phyloP scores from a whole-genome alignment of 2,113 vertebrate species.

The Tautogolabrus adspersus region DNA sequence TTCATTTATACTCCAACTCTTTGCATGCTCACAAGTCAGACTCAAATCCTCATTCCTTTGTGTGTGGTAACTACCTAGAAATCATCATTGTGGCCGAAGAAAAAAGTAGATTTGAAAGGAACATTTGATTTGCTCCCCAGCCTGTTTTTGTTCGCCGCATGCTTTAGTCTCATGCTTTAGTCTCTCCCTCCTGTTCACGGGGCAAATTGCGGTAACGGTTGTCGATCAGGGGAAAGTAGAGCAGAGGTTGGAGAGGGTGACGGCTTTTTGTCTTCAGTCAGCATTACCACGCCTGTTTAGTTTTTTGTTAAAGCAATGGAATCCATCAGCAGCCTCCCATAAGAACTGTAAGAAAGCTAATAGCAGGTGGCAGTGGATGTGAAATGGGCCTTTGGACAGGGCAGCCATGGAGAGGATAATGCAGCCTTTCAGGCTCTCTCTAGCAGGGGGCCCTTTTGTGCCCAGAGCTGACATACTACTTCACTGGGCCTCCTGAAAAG shows the following conservation, averaged over 20 bases:
- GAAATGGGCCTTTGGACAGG: constrained; percentile 82
- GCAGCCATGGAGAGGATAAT: constrained; percentile 82
- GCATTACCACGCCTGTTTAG: constrained; percentile 79
- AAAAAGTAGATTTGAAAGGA: constrained; percentile 44
- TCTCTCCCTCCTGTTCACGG: constrained; percentile 60
- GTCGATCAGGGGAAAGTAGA: constrained; percentile 54
- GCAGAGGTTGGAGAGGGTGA: constrained; percentile 62
- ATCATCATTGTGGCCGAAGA: constrained; percentile 18
- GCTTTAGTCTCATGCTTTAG: constrained; percentile 41
- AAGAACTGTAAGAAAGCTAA: constrained; percentile 86
- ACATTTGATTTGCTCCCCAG: constrained; percentile 60
- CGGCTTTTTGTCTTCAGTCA: constrained; percentile 77
- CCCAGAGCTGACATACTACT: constrained; percentile 77
- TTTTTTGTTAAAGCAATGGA: constrained; percentile 82
- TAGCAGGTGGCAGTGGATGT: constrained; percentile 86
- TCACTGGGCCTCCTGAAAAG: constrained; percentile 81
- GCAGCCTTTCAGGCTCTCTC: constrained; percentile 82
- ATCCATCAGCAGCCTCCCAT: constrained; percentile 80
- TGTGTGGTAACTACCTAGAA: constrained; percentile 22
- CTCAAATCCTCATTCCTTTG: constrained; percentile 16
- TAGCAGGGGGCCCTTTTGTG: constrained; percentile 84
- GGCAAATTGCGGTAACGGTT: constrained; percentile 80
- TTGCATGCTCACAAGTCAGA: background rate
- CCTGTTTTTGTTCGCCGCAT: constrained; percentile 38
- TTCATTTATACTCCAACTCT: background rate